phyloP scores from a whole-genome alignment of 2,113 vertebrate genomes.

The Poeciliopsis prolifica region DNA sequence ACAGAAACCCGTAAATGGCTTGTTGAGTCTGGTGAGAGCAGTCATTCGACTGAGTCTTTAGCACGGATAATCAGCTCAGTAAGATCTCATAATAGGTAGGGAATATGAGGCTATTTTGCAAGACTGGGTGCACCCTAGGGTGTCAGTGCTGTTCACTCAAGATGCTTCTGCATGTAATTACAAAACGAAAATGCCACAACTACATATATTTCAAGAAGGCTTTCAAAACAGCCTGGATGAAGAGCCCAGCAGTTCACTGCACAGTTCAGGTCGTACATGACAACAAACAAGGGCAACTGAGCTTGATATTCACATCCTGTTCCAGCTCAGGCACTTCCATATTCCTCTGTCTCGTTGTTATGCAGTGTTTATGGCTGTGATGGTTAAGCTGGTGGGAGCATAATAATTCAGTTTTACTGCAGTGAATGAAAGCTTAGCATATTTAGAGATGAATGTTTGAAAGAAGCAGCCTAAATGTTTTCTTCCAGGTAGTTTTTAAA shows the following conservation, averaged over 20 bases:
- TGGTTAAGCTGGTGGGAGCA: background rate
- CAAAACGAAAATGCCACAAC: constrained; percentile 31
- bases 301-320: constrained; percentile 29
- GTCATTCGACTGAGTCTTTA: constrained; percentile 29
- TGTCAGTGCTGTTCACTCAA: constrained; percentile 35
- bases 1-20: constrained; percentile 14
- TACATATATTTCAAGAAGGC: constrained; percentile 3
- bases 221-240: constrained; percentile 22
- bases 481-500: background rate
- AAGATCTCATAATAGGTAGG: constrained; percentile 28
- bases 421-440: background rate
- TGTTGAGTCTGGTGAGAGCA: constrained; percentile 11
- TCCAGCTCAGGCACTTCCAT: background rate
- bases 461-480: background rate
- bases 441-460: background rate
- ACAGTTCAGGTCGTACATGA: constrained; percentile 25
- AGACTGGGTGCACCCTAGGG: constrained; percentile 29
- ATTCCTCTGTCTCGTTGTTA: constrained; percentile 17
- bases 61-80: constrained; percentile 50
- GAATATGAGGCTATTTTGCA: constrained; percentile 38
- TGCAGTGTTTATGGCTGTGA: constrained; percentile 6
- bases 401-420: constrained; percentile 1
- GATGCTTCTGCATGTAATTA: constrained; percentile 34
- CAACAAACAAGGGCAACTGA: constrained; percentile 27
- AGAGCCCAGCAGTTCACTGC: constrained; percentile 11